Conservation (phyloP, 2,888 invertebrate species). For the Platycnemis pennipes region DNA sequence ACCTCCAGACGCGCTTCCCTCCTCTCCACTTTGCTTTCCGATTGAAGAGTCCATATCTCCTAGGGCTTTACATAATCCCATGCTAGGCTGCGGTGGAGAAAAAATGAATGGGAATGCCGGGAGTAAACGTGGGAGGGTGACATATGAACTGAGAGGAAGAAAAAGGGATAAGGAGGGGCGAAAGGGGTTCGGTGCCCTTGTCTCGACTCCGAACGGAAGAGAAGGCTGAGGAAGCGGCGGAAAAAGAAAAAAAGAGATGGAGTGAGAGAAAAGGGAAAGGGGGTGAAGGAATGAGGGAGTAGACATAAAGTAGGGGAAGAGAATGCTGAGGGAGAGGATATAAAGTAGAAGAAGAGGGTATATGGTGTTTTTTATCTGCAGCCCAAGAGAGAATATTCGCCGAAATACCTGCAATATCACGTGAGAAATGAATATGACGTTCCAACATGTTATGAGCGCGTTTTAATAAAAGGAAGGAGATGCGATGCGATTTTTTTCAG, state of each 20-base stretch:
- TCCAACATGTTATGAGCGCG: neutral
- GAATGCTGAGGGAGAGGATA: neutral
- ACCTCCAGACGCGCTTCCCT: neutral
- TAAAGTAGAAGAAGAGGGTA: neutral
- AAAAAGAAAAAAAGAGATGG: neutral
- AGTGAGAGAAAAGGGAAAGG: neutral
- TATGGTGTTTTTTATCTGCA: neutral
- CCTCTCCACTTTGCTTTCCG: neutral
- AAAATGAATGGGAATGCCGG: neutral
- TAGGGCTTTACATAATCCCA: conserved; percentile 54
- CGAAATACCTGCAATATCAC: conserved; percentile 1
- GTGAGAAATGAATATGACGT: neutral
- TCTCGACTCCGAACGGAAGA: neutral
- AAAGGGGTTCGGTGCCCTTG: neutral
- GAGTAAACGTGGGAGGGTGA: conserved; percentile 37
- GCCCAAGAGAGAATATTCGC: neutral
- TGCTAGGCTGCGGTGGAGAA: neutral
- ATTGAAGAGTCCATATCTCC: neutral
- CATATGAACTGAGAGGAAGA: neutral
- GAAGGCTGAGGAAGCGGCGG: neutral
- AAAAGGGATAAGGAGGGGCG: conserved; percentile 38
- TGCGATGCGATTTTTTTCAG: neutral
- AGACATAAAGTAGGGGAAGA: neutral
- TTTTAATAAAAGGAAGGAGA: neutral
- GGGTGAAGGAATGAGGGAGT: neutral